phyloP scores from a whole-genome alignment of 2,113 vertebrate species.

The Pteruthius melanotis region DNA sequence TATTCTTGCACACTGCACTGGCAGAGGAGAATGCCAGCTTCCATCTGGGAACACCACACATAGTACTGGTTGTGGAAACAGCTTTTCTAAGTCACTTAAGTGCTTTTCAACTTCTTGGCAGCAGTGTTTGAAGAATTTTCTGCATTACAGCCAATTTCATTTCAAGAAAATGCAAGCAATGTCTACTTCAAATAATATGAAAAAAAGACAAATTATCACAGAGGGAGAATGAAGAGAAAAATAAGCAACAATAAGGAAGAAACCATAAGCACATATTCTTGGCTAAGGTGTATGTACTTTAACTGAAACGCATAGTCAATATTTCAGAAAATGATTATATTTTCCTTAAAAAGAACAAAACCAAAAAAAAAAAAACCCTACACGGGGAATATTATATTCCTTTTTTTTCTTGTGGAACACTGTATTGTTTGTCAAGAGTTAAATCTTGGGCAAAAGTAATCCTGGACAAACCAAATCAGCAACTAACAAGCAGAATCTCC shows the following conservation, averaged over 20 bases:
- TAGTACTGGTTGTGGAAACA: not conserved
- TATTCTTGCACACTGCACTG: not conserved
- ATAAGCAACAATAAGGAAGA: not conserved
- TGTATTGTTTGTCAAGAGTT: not conserved
- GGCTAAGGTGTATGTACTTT: not conserved
- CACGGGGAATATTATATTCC: fast-evolving
- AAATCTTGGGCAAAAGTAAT: not conserved
- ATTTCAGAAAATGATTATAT: not conserved
- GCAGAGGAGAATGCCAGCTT: not conserved
- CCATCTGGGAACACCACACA: not conserved
- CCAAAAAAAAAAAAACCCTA: not conserved
- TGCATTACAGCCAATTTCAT: not conserved
- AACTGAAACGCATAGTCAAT: not conserved
- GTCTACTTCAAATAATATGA: not conserved
- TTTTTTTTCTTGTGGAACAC: not conserved
- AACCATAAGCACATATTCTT: not conserved
- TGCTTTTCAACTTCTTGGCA: not conserved
- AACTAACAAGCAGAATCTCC: not conserved
- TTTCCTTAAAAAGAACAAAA: not conserved
- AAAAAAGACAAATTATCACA: not conserved
- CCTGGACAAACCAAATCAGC: not conserved
- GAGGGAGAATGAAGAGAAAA: not conserved
- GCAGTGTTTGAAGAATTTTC: not conserved
- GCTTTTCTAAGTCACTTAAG: not conserved
- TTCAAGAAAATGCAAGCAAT: too few species aligned